A percentile compares a stretch with the other conserved stretches of the same genome.
These are phyloP conservation scores for Pampus argenteus DNA, from an alignment of 2,797 vertebrate genomes.

Conservation along the genomic window DNA sequence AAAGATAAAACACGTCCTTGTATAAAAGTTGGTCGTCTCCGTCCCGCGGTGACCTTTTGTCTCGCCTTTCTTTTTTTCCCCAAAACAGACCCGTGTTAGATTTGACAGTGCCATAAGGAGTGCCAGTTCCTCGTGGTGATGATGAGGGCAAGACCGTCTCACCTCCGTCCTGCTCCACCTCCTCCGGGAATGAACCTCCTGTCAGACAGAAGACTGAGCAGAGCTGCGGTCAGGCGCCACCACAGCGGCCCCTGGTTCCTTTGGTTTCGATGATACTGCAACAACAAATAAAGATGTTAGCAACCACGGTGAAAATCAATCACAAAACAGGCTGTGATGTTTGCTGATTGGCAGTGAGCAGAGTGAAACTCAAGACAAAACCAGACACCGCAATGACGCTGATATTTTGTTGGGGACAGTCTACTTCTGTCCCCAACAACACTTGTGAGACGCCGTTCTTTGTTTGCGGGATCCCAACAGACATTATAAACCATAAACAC, in stretches of 20 bases:
- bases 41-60: slow-evolving; percentile 83
- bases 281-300: slow-evolving; percentile 50
- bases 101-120: slow-evolving; percentile 83
- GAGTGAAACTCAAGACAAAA: slow-evolving; percentile 48
- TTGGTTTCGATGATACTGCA: slow-evolving; percentile 88
- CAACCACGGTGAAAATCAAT: slow-evolving; percentile 17
- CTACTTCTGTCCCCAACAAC: slow-evolving; percentile 54
- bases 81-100: slow-evolving; percentile 82
- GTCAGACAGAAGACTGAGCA: slow-evolving; percentile 82
- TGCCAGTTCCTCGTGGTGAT: slow-evolving; percentile 75
- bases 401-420: slow-evolving; percentile 80
- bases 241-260: slow-evolving; percentile 84
- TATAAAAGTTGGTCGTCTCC: slow-evolving; percentile 82
- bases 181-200: slow-evolving; percentile 72
- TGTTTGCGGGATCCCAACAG: slow-evolving; percentile 44
- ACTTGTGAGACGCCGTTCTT: slow-evolving; percentile 51
- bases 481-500: slow-evolving; percentile 53
- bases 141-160: slow-evolving; percentile 64
- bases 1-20: slow-evolving; percentile 64
- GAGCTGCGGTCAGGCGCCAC: slow-evolving; percentile 81
- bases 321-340: slow-evolving; percentile 27
- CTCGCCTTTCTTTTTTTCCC: slow-evolving; percentile 36
- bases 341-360: slow-evolving; percentile 43
- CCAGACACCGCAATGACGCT: slow-evolving; percentile 67
- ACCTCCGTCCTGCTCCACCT: slow-evolving; percentile 80